These are phyloP conservation scores for Acromyrmex echinatior DNA, from an alignment of 1,140 invertebrate genomes.

Conservation along the genomic window DNA sequence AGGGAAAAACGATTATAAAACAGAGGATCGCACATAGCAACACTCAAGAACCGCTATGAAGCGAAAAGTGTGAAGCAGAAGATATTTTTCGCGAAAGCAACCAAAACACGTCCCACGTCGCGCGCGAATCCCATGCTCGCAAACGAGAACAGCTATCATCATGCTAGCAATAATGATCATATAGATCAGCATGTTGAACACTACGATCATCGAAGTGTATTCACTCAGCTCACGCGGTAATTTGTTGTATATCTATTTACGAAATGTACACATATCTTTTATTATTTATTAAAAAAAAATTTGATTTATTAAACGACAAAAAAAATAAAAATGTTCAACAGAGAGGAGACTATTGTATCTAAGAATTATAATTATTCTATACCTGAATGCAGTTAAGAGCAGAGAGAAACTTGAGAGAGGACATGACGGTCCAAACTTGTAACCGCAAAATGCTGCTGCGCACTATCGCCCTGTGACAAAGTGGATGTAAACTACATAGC, in stretches of 20 bases:
- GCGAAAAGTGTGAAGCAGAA: too few relatives aligned
- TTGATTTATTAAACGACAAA: conserved; percentile 12
- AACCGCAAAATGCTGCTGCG: too few relatives aligned
- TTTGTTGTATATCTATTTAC: conserved; percentile 88
- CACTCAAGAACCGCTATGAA: too few relatives aligned
- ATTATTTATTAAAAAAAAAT: background rate
- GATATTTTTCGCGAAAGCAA: too few relatives aligned
- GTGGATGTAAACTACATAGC: too few relatives aligned
- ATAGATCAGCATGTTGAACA: conserved; percentile 89
- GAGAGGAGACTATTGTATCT: background rate
- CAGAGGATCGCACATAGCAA: too few relatives aligned
- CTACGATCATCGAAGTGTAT: conserved; percentile 87
- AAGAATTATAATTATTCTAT: background rate
- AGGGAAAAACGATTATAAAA: too few relatives aligned
- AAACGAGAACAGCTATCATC: conserved; percentile 87
- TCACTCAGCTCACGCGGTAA: conserved; percentile 88
- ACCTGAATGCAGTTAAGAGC: conserved; percentile 88
- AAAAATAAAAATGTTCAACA: background rate
- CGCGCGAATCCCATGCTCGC: conserved; percentile 84
- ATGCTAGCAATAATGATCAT: conserved; percentile 89
- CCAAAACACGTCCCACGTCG: too few relatives aligned
- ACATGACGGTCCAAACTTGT: too few relatives aligned
- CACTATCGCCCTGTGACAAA: too few relatives aligned
- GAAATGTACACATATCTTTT: conserved; percentile 26
- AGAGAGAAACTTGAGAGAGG: conserved; percentile 77